These are phyloP conservation scores for Anticlea derivata DNA, from an alignment of 2,888 invertebrate species.

Conservation along the genomic window DNA sequence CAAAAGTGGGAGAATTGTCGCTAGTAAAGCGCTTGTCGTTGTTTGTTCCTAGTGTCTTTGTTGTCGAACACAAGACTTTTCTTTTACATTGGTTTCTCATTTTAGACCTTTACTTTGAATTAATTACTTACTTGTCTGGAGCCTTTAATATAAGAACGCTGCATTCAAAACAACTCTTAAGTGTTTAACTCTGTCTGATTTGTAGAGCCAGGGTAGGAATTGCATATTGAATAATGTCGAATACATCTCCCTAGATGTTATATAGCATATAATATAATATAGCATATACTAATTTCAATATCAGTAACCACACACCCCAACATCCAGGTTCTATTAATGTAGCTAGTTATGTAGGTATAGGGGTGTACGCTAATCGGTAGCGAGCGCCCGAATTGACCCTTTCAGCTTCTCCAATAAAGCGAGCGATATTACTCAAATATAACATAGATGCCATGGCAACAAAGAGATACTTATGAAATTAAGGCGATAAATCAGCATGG, in stretches of 20 bases:
- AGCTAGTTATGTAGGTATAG: constrained; percentile 1
- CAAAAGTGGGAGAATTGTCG: constrained; percentile 3
- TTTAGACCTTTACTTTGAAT: not conserved
- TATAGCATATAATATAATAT: constrained; percentile 1
- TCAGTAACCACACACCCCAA: constrained; percentile 21
- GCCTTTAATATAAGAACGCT: too few species aligned
- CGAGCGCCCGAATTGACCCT: constrained; percentile 51
- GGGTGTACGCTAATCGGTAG: constrained; percentile 46
- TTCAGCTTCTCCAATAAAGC: constrained; percentile 64
- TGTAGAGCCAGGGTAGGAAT: too few species aligned
- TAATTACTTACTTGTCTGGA: not conserved
- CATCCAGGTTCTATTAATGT: constrained; percentile 9
- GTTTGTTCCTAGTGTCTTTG: not conserved
- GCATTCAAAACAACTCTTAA: too few species aligned
- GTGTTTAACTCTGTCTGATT: too few species aligned
- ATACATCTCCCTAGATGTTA: constrained; percentile 3
- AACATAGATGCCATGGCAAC: constrained; percentile 72
- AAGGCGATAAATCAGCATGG: constrained; percentile 78
- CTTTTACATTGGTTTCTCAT: constrained; percentile 1
- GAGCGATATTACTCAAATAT: constrained; percentile 66
- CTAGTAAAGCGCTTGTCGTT: not conserved
- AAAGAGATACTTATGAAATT: constrained; percentile 83
- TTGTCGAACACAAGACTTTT: constrained; percentile 1
- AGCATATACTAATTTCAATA: constrained; percentile 26
- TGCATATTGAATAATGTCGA: constrained; percentile 10